phyloP scores from a whole-genome alignment of 2,113 vertebrate genomes.

The Aegithalos caudatus region DNA sequence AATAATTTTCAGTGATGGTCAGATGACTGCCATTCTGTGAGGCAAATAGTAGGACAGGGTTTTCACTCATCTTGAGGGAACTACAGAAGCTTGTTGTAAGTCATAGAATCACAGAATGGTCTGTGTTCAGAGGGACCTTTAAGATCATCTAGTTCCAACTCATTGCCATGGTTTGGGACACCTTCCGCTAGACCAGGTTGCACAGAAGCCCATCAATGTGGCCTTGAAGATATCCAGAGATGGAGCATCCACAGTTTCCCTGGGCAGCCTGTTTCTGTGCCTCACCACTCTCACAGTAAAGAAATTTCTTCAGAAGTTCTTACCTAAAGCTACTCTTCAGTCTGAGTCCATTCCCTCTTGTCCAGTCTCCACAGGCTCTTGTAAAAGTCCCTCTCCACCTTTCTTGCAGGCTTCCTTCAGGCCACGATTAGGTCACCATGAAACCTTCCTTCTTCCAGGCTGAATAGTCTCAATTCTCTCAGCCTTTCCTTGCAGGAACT shows the following conservation, averaged over 20 bases:
- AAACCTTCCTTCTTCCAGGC: not conserved
- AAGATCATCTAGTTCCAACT: not conserved
- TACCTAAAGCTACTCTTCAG: not conserved
- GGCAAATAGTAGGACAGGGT: not conserved
- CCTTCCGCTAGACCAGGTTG: not conserved
- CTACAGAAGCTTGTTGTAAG: not conserved
- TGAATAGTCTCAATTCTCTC: not conserved
- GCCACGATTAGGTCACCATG: not conserved
- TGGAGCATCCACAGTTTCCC: not conserved
- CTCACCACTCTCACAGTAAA: not conserved
- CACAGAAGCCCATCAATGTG: not conserved
- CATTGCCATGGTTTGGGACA: not conserved
- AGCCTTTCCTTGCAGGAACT: not conserved
- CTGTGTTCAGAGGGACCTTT: not conserved
- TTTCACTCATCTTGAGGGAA: not conserved
- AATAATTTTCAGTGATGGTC: not conserved
- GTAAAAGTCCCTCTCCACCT: not conserved
- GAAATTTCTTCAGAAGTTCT: not conserved
- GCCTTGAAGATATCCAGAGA: not conserved
- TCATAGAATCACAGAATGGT: not conserved
- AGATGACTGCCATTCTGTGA: not conserved
- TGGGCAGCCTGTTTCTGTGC: not conserved
- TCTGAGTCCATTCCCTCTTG: not conserved
- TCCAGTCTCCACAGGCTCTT: not conserved
- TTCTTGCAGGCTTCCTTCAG: not conserved